Evolutionary conservation across 1,140 invertebrate genomes (phyloP).

Genomic region (Drosophila tropicalis): DNA sequence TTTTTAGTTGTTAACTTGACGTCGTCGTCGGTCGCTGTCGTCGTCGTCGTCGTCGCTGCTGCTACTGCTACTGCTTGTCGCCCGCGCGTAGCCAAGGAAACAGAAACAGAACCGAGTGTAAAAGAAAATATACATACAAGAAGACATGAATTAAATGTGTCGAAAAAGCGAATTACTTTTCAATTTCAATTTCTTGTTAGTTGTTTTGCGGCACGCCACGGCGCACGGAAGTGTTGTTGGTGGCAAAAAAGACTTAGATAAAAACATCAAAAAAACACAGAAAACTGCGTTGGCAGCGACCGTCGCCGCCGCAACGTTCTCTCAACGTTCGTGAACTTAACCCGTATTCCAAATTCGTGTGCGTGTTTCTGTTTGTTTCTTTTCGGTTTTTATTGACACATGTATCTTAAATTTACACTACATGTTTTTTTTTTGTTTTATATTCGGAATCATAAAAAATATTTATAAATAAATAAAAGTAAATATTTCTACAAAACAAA

Average conservation of each 20-base stretch:
- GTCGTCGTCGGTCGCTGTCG: slow-evolving; percentile 51
- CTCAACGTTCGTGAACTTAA: slow-evolving; percentile 1
- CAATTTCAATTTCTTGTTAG: slow-evolving; percentile 53
- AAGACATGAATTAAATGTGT: slow-evolving; percentile 42
- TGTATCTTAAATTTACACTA: not conserved
- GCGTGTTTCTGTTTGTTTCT: not conserved
- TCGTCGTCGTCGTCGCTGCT: slow-evolving; percentile 1
- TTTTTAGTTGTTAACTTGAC: slow-evolving; percentile 77
- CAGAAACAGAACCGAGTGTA: slow-evolving; percentile 5
- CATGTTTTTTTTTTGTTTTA: not conserved
- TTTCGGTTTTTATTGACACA: not conserved
- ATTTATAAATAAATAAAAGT: slow-evolving; percentile 13
- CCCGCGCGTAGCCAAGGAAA: slow-evolving; percentile 30
- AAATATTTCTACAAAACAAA: not conserved
- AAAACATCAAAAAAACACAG: not conserved
- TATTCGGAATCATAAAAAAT: not conserved
- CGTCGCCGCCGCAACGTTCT: not conserved
- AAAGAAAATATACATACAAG: slow-evolving; percentile 22
- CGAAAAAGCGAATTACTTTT: slow-evolving; percentile 61
- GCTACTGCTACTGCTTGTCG: slow-evolving; percentile 4
- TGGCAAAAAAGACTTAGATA: slow-evolving; percentile 5
- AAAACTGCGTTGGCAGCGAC: not conserved
- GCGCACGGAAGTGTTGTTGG: slow-evolving; percentile 30
- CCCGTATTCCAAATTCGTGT: slow-evolving; percentile 16
- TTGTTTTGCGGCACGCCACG: slow-evolving; percentile 37